Conservation (phyloP, 2,888 invertebrate genomes). For the Aelia acuminata region DNA sequence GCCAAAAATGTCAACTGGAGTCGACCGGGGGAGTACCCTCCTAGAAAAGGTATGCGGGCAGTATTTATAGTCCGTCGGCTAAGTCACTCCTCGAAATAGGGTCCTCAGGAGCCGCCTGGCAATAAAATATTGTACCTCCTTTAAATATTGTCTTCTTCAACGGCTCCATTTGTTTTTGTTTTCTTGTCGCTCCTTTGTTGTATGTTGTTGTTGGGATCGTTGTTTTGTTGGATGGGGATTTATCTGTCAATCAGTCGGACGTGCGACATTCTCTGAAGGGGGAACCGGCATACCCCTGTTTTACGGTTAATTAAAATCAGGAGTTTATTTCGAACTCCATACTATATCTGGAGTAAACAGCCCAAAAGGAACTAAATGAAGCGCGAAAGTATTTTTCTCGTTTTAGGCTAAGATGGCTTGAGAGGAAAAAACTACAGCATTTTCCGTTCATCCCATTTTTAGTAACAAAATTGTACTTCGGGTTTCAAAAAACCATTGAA, state of each 20-base stretch:
- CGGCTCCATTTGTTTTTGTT: background rate
- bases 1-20: slow-evolving; percentile 50
- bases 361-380: background rate
- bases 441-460: no score
- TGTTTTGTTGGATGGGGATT: background rate
- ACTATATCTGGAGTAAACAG: background rate
- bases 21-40: slow-evolving; percentile 27
- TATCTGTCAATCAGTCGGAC: background rate
- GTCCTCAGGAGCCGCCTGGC: background rate
- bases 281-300: background rate
- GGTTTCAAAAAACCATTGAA: no score
- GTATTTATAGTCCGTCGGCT: slow-evolving; percentile 38
- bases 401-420: background rate
- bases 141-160: slow-evolving; percentile 33
- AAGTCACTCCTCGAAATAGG: slow-evolving; percentile 21
- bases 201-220: slow-evolving; percentile 1
- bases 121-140: background rate
- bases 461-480: no score
- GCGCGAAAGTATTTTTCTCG: background rate
- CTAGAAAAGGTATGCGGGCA: slow-evolving; percentile 41
- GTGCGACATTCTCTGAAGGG: background rate
- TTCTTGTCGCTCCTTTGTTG: background rate
- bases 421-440: no score
- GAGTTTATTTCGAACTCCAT: background rate
- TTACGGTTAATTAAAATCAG: slow-evolving; percentile 7